Percentiles rank a stretch among this genome's conserved stretches.
Evolutionary conservation across 2,888 invertebrate species (phyloP).

Genomic region (Mimachlamys varia): DNA sequence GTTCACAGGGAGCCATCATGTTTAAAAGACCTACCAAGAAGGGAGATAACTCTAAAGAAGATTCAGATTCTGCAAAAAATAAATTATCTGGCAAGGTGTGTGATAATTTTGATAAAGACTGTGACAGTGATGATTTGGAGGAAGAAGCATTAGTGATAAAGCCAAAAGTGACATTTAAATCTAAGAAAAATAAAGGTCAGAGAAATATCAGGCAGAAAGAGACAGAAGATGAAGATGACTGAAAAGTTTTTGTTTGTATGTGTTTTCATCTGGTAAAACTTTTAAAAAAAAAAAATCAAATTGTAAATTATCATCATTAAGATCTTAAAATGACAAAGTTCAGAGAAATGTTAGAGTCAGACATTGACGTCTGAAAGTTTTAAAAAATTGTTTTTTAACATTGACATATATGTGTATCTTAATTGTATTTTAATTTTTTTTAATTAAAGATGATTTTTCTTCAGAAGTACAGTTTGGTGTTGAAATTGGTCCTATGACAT

Average conservation of each 20-base stretch:
- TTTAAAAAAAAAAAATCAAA: no score
- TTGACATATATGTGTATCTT: no score
- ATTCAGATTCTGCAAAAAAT: not conserved
- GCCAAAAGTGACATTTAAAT: conserved; percentile 44
- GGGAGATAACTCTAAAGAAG: not conserved
- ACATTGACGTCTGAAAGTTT: conserved; percentile 37
- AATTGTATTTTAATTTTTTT: no score
- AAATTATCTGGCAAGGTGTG: not conserved
- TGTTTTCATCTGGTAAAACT: not conserved
- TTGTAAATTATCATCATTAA: conserved; percentile 40
- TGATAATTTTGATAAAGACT: not conserved
- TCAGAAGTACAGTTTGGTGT: no score
- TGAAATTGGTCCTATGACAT: no score
- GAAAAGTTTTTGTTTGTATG: conserved; percentile 1
- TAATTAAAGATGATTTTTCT: no score
- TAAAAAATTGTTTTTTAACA: not conserved
- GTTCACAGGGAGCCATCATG: conserved; percentile 68
- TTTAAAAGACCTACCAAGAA: conserved; percentile 54
- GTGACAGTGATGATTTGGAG: not conserved
- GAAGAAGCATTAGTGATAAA: not conserved
- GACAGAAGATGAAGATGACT: conserved; percentile 38
- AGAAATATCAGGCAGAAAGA: conserved; percentile 46
- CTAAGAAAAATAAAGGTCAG: conserved; percentile 36
- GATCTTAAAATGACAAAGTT: conserved; percentile 40
- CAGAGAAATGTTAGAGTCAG: conserved; percentile 40